Evolutionary conservation across 2,888 invertebrate species (phyloP).

Genomic region (Drosophila nr. perissopoda): DNA sequence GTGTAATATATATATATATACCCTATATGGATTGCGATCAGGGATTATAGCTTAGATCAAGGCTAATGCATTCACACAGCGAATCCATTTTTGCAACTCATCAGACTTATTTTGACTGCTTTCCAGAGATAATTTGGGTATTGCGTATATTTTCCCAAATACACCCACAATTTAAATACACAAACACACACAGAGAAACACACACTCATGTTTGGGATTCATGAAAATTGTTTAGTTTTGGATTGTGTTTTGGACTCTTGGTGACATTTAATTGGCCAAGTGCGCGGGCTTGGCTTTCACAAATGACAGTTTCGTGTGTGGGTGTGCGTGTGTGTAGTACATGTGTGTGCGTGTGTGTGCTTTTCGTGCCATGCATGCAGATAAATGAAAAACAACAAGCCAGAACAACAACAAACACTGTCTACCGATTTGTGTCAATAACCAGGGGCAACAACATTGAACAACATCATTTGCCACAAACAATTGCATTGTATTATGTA

Average conservation of each 20-base stretch:
- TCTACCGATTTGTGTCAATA: slow-evolving; percentile 46
- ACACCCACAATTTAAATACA: neutral
- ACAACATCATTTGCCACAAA: slow-evolving; percentile 37
- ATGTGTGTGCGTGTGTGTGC: slow-evolving; percentile 9
- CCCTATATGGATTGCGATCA: neutral
- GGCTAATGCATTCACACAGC: neutral
- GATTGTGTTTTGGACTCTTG: slow-evolving; percentile 20
- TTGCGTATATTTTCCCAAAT: slow-evolving; percentile 27
- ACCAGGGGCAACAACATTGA: slow-evolving; percentile 40
- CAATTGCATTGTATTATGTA: slow-evolving; percentile 37
- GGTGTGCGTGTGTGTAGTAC: neutral
- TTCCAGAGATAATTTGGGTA: slow-evolving; percentile 51
- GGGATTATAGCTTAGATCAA: neutral
- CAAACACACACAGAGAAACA: neutral
- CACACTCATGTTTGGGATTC: slow-evolving; percentile 10
- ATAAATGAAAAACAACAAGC: slow-evolving; percentile 32
- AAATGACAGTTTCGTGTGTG: slow-evolving; percentile 53
- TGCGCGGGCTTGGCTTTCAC: slow-evolving; percentile 73
- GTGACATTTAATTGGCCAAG: slow-evolving; percentile 61
- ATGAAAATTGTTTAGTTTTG: slow-evolving; percentile 11
- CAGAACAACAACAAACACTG: slow-evolving; percentile 25
- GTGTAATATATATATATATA: neutral
- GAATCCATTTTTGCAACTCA: neutral
- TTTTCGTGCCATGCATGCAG: slow-evolving; percentile 67
- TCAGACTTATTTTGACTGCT: slow-evolving; percentile 32